Conservation (phyloP, 2,888 invertebrate genomes). For the Drosophila flavopinicola region DNA sequence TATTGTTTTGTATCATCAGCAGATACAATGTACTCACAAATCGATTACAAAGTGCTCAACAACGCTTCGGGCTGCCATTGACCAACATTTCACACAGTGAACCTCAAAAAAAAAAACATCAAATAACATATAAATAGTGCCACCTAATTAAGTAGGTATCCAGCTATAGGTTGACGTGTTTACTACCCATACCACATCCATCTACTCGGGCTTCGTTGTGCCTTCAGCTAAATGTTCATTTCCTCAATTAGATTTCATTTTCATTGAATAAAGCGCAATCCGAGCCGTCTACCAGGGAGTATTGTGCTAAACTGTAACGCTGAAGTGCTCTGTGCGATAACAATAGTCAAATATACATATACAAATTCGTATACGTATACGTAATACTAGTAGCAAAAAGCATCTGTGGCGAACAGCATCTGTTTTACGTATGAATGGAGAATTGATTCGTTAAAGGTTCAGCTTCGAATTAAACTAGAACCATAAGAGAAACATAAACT, state of each 20-base stretch:
- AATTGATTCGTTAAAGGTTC: constrained; percentile 14
- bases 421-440: constrained; percentile 12
- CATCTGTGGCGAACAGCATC: background rate
- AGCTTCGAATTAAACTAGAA: constrained; percentile 24
- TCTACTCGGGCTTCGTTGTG: background rate
- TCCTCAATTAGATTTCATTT: constrained; percentile 70
- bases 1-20: constrained; percentile 35
- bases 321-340: constrained; percentile 45
- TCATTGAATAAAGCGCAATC: constrained; percentile 38
- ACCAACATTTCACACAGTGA: constrained; percentile 11
- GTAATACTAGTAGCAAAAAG: constrained; percentile 48
- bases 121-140: constrained; percentile 13
- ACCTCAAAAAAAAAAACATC: background rate
- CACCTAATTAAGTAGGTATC: constrained; percentile 42
- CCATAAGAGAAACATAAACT: background rate
- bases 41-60: constrained; percentile 33
- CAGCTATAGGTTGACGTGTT: constrained; percentile 28
- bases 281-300: constrained; percentile 4
- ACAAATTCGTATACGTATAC: too few species aligned
- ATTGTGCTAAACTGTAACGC: constrained; percentile 30
- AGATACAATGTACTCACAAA: constrained; percentile 3
- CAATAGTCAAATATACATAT: constrained; percentile 37
- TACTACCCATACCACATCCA: constrained; percentile 2
- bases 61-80: constrained; percentile 40
- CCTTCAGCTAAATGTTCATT: constrained; percentile 67